These are phyloP conservation scores for Tolmerus cingulatus DNA, from an alignment of 2,888 invertebrate genomes.

Conservation along the genomic window DNA sequence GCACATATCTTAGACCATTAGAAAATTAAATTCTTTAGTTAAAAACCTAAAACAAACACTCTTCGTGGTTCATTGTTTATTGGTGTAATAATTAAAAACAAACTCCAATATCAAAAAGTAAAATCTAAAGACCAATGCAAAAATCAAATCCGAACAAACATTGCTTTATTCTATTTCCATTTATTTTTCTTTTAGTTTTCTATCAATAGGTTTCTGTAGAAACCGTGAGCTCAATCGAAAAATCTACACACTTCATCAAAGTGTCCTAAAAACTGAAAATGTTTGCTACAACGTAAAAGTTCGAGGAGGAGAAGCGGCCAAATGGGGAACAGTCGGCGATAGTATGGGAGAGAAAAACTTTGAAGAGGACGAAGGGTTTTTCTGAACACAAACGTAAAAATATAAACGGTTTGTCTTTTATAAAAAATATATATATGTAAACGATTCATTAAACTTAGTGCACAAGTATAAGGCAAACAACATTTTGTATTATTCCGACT, in stretches of 20 bases:
- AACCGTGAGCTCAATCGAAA: constrained; percentile 76
- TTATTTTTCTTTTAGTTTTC: constrained; percentile 55
- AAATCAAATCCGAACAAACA: too few species aligned
- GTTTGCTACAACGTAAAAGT: constrained; percentile 83
- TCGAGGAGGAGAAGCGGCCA: constrained; percentile 77
- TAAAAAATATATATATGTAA: constrained; percentile 18
- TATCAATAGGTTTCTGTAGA: constrained; percentile 65
- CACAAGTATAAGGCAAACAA: not conserved
- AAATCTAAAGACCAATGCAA: too few species aligned
- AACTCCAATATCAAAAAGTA: too few species aligned
- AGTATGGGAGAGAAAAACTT: constrained; percentile 49
- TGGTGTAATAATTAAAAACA: too few species aligned
- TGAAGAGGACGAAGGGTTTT: constrained; percentile 65
- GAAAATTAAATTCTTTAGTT: too few species aligned
- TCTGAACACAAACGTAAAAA: constrained; percentile 45
- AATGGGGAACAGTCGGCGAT: constrained; percentile 65
- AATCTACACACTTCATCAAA: constrained; percentile 74
- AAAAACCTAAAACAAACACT: too few species aligned
- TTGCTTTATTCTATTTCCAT: too few species aligned
- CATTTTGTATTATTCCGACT: constrained; percentile 45
- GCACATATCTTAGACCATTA: too few species aligned
- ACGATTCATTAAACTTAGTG: constrained; percentile 48
- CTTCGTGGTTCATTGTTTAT: too few species aligned
- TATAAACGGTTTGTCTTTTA: not conserved
- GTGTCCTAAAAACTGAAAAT: constrained; percentile 82